These are phyloP conservation scores for Acipenser ruthenus DNA, from an alignment of 2,797 vertebrate species.

Conservation along the genomic window DNA sequence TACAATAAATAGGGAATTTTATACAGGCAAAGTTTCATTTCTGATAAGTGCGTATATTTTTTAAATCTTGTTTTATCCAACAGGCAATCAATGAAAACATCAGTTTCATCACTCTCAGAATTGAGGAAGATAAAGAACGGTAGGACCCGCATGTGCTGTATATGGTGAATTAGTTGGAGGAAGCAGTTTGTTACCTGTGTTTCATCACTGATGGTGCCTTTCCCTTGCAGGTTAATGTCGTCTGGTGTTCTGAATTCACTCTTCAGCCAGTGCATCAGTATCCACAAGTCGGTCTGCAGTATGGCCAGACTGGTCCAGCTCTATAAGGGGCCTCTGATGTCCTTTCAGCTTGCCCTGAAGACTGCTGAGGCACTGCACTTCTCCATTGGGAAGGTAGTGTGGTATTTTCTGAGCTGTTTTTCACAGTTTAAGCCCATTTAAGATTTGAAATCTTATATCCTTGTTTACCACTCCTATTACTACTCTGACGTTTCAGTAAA, in stretches of 20 bases:
- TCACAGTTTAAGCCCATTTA: background rate
- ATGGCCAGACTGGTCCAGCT: slow-evolving; percentile 9
- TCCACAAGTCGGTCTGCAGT: slow-evolving; percentile 16
- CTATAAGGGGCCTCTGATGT: slow-evolving; percentile 31
- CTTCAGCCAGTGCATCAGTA: slow-evolving; percentile 25
- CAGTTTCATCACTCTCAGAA: slow-evolving; percentile 25
- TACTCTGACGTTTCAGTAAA: background rate
- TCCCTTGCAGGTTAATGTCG: slow-evolving; percentile 31
- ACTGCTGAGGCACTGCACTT: slow-evolving; percentile 34
- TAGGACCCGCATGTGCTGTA: slow-evolving; percentile 14
- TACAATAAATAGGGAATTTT: too few relatives aligned
- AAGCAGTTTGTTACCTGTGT: background rate
- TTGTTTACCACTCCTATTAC: background rate
- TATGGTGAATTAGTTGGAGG: background rate
- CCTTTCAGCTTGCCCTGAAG: slow-evolving; percentile 44
- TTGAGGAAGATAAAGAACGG: slow-evolving; percentile 40
- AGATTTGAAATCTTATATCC: background rate
- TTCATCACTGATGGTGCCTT: background rate
- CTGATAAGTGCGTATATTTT: too few relatives aligned
- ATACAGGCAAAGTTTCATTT: too few relatives aligned
- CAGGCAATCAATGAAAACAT: slow-evolving; percentile 32
- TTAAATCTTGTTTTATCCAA: background rate
- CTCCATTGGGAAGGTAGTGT: slow-evolving; percentile 29
- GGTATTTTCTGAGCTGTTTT: background rate
- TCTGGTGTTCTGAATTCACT: slow-evolving; percentile 4